These are phyloP conservation scores for Atopsyche davidsoni DNA, from an alignment of 1,140 invertebrate genomes.

Conservation along the genomic window DNA sequence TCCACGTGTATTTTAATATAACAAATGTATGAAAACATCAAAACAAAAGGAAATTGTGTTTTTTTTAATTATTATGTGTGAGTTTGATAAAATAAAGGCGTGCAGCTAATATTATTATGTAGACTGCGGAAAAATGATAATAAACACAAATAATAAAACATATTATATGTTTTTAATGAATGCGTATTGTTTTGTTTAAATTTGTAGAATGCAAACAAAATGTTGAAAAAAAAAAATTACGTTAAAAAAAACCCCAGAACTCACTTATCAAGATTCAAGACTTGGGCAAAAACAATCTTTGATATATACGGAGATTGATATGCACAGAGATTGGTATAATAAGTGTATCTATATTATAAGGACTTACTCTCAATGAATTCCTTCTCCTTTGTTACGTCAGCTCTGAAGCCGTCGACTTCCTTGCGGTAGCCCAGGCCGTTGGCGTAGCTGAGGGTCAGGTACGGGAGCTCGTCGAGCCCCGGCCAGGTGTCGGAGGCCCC, in stretches of 20 bases:
- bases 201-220: no score
- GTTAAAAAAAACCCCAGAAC: not conserved
- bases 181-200: no score
- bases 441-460: constrained; percentile 67
- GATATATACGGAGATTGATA: not conserved
- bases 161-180: no score
- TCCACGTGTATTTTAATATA: no score
- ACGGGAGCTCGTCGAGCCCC: constrained; percentile 50
- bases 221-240: not conserved
- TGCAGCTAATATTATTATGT: no score
- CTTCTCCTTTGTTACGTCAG: constrained; percentile 34
- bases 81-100: no score
- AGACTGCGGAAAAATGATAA: no score
- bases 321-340: not conserved
- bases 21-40: no score
- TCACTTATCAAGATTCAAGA: not conserved
- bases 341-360: not conserved
- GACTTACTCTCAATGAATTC: constrained; percentile 2
- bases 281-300: not conserved
- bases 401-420: constrained; percentile 27
- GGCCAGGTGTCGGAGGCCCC: constrained; percentile 36
- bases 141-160: no score
- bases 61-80: no score
- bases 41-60: no score
- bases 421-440: constrained; percentile 50